These are phyloP conservation scores for Psococerastis gibbosa DNA, from an alignment of 2,888 invertebrate genomes.

Conservation along the genomic window DNA sequence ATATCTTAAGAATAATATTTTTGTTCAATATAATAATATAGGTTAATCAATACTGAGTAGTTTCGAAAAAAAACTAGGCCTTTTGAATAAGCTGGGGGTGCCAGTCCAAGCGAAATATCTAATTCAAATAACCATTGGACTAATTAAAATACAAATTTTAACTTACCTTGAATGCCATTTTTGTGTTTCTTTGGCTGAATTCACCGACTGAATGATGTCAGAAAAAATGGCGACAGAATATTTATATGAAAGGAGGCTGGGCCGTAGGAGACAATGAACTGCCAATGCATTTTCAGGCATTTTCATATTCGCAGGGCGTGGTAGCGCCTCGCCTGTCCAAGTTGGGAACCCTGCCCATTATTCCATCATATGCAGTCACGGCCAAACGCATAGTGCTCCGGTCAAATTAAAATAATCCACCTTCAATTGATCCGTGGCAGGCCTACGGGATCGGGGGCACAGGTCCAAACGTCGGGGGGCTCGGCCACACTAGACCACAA, in stretches of 20 bases:
- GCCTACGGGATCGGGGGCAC: neutral
- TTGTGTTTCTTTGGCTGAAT: neutral
- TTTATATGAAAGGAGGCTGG: neutral
- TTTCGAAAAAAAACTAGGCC: no score
- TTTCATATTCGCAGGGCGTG: neutral
- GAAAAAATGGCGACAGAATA: neutral
- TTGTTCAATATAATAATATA: no score
- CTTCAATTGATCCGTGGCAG: neutral
- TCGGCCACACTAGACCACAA: neutral
- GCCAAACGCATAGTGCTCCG: neutral
- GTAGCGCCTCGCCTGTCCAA: neutral
- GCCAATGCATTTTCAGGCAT: neutral
- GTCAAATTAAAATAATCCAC: neutral
- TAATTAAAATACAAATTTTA: no score
- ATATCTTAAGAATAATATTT: no score
- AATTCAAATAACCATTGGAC: no score
- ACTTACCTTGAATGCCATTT: neutral
- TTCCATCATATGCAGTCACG: neutral
- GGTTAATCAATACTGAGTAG: no score
- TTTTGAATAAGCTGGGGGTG: no score
- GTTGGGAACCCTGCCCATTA: neutral
- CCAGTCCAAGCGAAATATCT: no score
- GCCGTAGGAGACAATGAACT: neutral
- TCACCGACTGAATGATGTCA: neutral
- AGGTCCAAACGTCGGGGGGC: neutral